Base-by-base conservation (phyloP, 1,140 invertebrate species). In the Homalodisca vitripennis region DNA sequence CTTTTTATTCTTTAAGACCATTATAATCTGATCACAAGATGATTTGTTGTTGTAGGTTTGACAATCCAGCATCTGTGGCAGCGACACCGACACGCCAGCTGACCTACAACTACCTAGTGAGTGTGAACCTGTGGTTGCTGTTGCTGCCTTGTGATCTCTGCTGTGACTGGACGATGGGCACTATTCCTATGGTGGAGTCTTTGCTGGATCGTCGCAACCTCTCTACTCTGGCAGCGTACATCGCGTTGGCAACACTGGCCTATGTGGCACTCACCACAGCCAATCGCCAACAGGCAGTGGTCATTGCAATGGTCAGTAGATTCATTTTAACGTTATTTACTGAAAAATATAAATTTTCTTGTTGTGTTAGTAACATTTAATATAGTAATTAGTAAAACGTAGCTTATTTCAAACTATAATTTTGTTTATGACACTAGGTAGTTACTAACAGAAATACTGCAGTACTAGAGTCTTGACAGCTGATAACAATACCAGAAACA, bases 101-200 rank as follows among this genome's bases (percentile, higher is more conserved):
- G 62, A 97, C 95, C 2, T 98, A 95, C 79, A 93, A 94, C 80
- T 98, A 98, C 81, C 84, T 98, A 68, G 87, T 94, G 53, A 89
- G 92, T 32, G 84, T 98, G 34, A 98, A 98, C 82, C 83, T 91
- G 31, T 96, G 94, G 91, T 82, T 98, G 47, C 82, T 98, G 55
- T 83, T 97, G 34, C 90, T 94, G 78, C 96, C 96, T 14, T 91
- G 88, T 71, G 86, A 92, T 74, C 85, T 98, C 17, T 98, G 95
- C 82, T 98, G 95, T 81, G 97, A 98, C 82, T 98, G 96, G 96
- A 98, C 96, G 51, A 98, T 98, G 97, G 95, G 95, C 34, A 98
- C 96, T 29, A 90, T 98, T 65, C 93, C 95, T 0, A 77, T 98
- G 13, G 83, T 98, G 13, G 85, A 89, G 68, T 89, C 88, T 34